Conservation (phyloP, 2,888 invertebrate species). For the Plagodis dolabraria region DNA sequence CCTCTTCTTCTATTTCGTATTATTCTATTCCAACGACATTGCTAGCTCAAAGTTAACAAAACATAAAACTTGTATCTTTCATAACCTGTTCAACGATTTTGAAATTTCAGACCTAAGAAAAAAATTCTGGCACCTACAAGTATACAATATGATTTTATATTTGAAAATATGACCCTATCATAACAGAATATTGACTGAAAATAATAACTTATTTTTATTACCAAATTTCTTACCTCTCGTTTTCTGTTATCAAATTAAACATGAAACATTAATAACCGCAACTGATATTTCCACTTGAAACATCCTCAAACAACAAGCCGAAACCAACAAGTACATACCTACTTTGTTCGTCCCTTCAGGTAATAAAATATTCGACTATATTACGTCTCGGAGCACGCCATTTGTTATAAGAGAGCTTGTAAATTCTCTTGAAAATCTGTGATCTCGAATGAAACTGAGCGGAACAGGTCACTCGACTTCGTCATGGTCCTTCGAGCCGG, state of each 20-base stretch:
- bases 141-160: too few relatives aligned
- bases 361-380: conserved; percentile 36
- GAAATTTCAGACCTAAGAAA: too few relatives aligned
- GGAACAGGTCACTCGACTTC: conserved; percentile 54
- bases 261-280: conserved; percentile 21
- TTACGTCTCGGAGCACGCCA: conserved; percentile 30
- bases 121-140: too few relatives aligned
- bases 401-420: conserved; percentile 36
- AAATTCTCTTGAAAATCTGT: conserved; percentile 39
- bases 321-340: conserved; percentile 1
- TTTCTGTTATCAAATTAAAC: conserved; percentile 12
- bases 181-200: too few relatives aligned
- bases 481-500: conserved; percentile 51
- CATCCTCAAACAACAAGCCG: conserved; percentile 13
- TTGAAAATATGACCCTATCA: too few relatives aligned
- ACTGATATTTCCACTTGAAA: conserved; percentile 20
- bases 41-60: conserved; percentile 15
- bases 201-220: too few relatives aligned
- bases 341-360: conserved; percentile 19
- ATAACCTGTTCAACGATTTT: too few relatives aligned
- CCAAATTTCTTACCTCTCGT: conserved; percentile 4
- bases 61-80: too few relatives aligned
- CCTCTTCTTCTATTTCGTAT: conserved; percentile 1
- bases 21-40: conserved; percentile 10
- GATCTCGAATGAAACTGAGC: conserved; percentile 47